Evolutionary conservation across 2,113 vertebrate species (phyloP).

Genomic region (Pterophyllum scalare): DNA sequence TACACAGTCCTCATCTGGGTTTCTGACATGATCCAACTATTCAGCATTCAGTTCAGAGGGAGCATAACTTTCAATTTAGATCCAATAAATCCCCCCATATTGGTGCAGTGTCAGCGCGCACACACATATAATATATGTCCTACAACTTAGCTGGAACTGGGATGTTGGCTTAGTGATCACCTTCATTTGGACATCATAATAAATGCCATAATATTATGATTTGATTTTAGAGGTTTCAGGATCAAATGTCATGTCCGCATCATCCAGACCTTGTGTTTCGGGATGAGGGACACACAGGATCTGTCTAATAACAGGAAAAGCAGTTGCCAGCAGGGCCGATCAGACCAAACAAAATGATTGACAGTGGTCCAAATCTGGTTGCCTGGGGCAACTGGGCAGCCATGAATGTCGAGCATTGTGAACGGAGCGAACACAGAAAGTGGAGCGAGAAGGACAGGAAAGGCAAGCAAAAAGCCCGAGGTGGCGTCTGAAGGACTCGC

Average conservation of each 20-base stretch:
- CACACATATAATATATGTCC: too few relatives aligned
- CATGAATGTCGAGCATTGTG: conserved; percentile 6
- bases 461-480: background rate
- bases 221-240: background rate
- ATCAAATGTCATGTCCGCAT: conserved; percentile 1
- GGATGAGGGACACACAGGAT: background rate
- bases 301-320: conserved; percentile 24
- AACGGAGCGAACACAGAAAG: conserved; percentile 20
- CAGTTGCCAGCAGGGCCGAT: conserved; percentile 3
- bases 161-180: background rate
- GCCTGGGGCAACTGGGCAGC: conserved; percentile 25
- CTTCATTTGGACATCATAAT: background rate
- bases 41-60: too few relatives aligned
- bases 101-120: too few relatives aligned
- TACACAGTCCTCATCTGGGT: too few relatives aligned
- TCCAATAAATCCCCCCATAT: too few relatives aligned
- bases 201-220: background rate
- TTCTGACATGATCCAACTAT: too few relatives aligned
- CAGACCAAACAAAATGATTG: conserved; percentile 46
- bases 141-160: background rate
- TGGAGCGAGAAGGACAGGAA: conserved; percentile 4
- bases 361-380: conserved; percentile 32
- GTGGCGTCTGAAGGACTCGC: conserved; percentile 26
- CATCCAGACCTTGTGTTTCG: background rate
- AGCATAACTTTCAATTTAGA: too few relatives aligned